Evolutionary conservation across 2,888 invertebrate genomes (phyloP), one percentile per base, ranked within the genome.

Genomic region (Brachyptera putata): DNA sequence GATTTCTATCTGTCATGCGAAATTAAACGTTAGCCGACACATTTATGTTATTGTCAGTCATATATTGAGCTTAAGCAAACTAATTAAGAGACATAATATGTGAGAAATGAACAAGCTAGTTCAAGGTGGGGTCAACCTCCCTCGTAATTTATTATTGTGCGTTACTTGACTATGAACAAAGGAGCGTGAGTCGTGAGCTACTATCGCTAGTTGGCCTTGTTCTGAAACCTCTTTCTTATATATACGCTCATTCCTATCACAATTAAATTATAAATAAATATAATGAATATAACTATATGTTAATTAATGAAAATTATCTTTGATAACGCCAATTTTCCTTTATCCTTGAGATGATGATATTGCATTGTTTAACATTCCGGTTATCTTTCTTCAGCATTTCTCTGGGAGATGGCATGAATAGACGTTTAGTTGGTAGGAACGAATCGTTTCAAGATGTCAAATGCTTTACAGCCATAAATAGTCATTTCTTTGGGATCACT

Each of bases 41-140:
- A n/a, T n/a, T n/a, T n/a, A n/a, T n/a, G n/a, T n/a, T n/a, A n/a
- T n/a, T n/a, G n/a, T n/a, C n/a, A n/a, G n/a, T n/a, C n/a, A n/a
- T n/a, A n/a, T n/a, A n/a, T n/a, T n/a, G n/a, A n/a, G n/a, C n/a
- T n/a, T n/a, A n/a, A n/a, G n/a, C n/a, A n/a, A n/a, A n/a, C n/a
- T n/a, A n/a, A n/a, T n/a, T n/a, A n/a, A n/a, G n/a, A 5, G 30
- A 11, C 30, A 30, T 30, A 11, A 30, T 30, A 30, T 30, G 11
- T 30, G 30, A 5, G 11, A 30, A 11, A n/a, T n/a, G n/a, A n/a
- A 30, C 30, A 5, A 3, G 46, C 21, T n/a, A 24, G 46, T 46
- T 46, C 46, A 46, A 46, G 46, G 46, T 46, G 46, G 22, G 46
- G 46, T 46, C 46, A 46, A n/a, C 3, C 46, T 4, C 46, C 46